A percentile compares a stretch with the other conserved stretches of the same genome.
phyloP scores from a whole-genome alignment of 2,888 invertebrate genomes.

The Eudasyphora cyanicolor region DNA sequence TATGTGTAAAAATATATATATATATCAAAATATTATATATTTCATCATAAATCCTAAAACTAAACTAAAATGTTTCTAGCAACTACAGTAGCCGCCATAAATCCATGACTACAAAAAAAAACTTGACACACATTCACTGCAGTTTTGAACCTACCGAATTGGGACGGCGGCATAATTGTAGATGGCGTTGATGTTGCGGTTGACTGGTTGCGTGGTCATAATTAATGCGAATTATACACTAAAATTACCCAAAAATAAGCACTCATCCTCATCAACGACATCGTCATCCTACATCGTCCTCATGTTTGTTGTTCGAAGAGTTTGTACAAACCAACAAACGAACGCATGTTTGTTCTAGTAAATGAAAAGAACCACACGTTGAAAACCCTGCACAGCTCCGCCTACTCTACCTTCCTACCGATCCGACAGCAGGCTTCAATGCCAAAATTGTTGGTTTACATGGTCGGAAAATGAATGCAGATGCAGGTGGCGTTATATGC shows the following conservation, averaged over 20 bases:
- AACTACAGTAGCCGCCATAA: no score
- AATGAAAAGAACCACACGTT: neutral
- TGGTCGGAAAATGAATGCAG: neutral
- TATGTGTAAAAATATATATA: no score
- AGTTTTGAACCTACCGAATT: neutral
- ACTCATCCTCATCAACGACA: constrained; percentile 51
- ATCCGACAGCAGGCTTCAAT: neutral
- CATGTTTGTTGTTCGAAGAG: neutral
- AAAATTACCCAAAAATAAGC: constrained; percentile 52
- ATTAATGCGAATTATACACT: constrained; percentile 59
- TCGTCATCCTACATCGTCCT: neutral
- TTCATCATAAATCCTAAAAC: constrained; percentile 1
- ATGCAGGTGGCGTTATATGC: neutral
- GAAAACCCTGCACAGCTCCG: neutral
- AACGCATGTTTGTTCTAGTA: neutral
- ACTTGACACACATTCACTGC: neutral
- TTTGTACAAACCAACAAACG: neutral
- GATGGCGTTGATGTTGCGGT: no score
- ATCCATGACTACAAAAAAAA: neutral
- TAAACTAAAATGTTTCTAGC: neutral
- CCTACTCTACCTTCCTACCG: neutral
- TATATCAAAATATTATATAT: no score
- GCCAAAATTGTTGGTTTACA: neutral
- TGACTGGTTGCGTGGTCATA: constrained; percentile 53
- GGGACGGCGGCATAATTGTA: no score